Percentiles rank a stretch among this genome's conserved stretches.
Evolutionary conservation across 2,888 invertebrate species (phyloP).

Genomic region (Bembecia ichneumoniformis): DNA sequence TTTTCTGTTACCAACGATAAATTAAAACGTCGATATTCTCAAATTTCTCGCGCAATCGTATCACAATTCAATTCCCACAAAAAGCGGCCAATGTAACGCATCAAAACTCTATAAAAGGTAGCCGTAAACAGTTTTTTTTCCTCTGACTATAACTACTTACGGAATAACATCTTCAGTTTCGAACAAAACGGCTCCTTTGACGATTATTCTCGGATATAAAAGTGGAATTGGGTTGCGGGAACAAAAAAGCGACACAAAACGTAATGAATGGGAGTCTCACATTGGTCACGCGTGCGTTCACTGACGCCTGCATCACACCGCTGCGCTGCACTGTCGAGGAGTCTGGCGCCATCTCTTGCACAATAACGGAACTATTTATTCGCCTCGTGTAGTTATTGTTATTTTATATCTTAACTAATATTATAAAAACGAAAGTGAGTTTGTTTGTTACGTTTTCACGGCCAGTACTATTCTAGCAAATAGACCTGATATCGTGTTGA

Average conservation of each 20-base stretch:
- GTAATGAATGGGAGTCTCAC: constrained; percentile 24
- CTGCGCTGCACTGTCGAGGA: constrained; percentile 4
- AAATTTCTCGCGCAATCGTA: neutral
- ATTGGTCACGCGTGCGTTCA: constrained; percentile 28
- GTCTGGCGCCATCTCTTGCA: constrained; percentile 32
- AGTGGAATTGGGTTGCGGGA: constrained; percentile 47
- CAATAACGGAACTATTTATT: constrained; percentile 6
- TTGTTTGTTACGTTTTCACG: too few relatives aligned
- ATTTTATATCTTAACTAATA: too few relatives aligned
- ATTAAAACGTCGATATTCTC: neutral
- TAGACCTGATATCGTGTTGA: too few relatives aligned
- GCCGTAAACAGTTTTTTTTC: constrained; percentile 30
- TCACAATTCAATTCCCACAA: constrained; percentile 15
- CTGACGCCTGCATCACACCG: constrained; percentile 10
- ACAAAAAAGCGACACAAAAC: constrained; percentile 40
- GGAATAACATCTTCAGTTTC: constrained; percentile 41
- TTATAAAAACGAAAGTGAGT: too few relatives aligned
- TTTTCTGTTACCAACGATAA: neutral
- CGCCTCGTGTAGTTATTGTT: too few relatives aligned
- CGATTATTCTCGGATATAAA: constrained; percentile 56
- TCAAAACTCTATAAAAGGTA: constrained; percentile 32
- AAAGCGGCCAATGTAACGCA: constrained; percentile 21
- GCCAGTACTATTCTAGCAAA: too few relatives aligned
- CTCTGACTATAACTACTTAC: constrained; percentile 16
- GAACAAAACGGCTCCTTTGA: constrained; percentile 47